Evolutionary conservation across 1,140 invertebrate species (phyloP).

Genomic region (Drosophila watanabei): DNA sequence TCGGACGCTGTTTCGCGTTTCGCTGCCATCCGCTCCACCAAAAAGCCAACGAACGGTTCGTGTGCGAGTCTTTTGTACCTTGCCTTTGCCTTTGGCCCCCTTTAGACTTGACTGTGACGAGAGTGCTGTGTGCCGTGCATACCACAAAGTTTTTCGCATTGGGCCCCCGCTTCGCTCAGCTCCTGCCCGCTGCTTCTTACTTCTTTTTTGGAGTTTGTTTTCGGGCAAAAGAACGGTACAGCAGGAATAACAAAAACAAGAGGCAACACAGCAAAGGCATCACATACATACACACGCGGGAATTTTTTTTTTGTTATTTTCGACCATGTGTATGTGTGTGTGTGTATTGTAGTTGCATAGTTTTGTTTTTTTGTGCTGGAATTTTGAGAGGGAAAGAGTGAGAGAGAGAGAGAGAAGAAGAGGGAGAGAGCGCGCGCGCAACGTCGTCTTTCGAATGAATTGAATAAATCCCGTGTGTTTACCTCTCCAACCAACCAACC

Average conservation of each 20-base stretch:
- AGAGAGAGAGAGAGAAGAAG: constrained; percentile 21
- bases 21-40: constrained; percentile 3
- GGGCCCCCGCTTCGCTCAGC: background rate
- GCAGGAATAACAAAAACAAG: constrained; percentile 34
- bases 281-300: constrained; percentile 48
- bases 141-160: constrained; percentile 48
- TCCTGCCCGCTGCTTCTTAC: constrained; percentile 7
- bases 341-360: constrained; percentile 53
- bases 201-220: constrained; percentile 9
- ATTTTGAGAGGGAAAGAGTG: constrained; percentile 41
- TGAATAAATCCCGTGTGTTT: constrained; percentile 33
- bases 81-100: constrained; percentile 14
- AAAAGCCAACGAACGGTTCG: constrained; percentile 16
- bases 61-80: constrained; percentile 17
- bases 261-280: constrained; percentile 25
- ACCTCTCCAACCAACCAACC: constrained; percentile 14
- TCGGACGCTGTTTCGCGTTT: background rate
- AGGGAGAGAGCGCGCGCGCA: constrained; percentile 58
- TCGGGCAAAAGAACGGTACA: constrained; percentile 32
- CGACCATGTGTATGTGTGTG: constrained; percentile 33
- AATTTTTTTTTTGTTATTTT: constrained; percentile 36
- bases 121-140: constrained; percentile 32
- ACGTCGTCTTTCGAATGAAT: constrained; percentile 30
- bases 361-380: constrained; percentile 49
- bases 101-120: constrained; percentile 10